phyloP scores from a whole-genome alignment of 1,140 invertebrate genomes.

The Drosophila orena region DNA sequence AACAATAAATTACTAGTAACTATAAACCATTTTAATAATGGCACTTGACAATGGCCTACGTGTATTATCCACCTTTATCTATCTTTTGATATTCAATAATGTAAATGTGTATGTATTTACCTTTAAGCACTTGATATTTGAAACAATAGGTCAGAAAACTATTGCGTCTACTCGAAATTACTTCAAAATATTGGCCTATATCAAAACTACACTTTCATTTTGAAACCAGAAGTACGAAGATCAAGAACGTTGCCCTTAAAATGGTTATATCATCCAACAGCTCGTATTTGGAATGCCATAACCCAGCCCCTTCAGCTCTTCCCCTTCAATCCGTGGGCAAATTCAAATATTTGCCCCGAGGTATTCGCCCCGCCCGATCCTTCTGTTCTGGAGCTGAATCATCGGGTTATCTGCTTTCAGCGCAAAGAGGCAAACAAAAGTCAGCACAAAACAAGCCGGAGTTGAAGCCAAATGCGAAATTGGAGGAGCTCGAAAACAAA shows the following conservation, averaged over 20 bases:
- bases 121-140: no score
- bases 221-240: neutral
- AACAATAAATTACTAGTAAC: neutral
- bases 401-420: constrained; percentile 40
- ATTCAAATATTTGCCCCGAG: constrained; percentile 35
- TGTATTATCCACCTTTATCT: no score
- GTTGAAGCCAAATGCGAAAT: constrained; percentile 44
- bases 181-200: neutral
- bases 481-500: constrained; percentile 27
- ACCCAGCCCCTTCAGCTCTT: neutral
- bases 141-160: no score
- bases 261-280: constrained; percentile 21
- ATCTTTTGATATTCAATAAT: no score
- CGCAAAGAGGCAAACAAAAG: constrained; percentile 41
- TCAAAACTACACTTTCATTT: neutral
- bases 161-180: neutral
- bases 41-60: neutral
- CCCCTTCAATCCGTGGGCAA: neutral
- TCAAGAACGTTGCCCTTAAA: constrained; percentile 17
- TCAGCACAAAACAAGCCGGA: constrained; percentile 51
- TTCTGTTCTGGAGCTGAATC: constrained; percentile 39
- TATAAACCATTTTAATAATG: neutral
- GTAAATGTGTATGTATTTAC: no score
- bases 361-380: constrained; percentile 6
- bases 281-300: neutral